A percentile compares a stretch with the other conserved stretches of the same genome.
phyloP scores from a whole-genome alignment of 2,113 vertebrate species.

The Perca flavescens region DNA sequence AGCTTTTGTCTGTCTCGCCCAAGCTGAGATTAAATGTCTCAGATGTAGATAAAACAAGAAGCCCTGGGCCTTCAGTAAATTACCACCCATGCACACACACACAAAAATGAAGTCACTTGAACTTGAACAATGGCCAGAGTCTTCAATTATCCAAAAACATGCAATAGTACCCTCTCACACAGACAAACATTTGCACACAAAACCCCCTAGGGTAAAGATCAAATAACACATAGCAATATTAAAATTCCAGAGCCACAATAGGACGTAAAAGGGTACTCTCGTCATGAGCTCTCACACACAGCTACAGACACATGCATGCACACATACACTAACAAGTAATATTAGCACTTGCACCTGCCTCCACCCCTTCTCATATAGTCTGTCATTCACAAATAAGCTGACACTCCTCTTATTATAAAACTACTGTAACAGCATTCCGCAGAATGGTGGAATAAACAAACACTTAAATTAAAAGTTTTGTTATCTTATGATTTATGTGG shows the following conservation, averaged over 20 bases:
- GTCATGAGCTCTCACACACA: constrained; percentile 15
- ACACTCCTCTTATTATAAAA: constrained; percentile 7
- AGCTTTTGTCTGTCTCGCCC: not conserved
- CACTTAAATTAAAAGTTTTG: not conserved
- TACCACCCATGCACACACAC: constrained; percentile 19
- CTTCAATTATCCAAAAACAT: constrained; percentile 46
- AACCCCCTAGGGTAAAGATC: constrained; percentile 45
- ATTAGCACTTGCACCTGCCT: constrained; percentile 67
- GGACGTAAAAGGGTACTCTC: constrained; percentile 43
- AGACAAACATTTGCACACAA: constrained; percentile 25
- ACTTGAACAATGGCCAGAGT: constrained; percentile 42
- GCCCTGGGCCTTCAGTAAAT: constrained; percentile 4
- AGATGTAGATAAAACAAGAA: constrained; percentile 23
- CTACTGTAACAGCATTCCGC: not conserved
- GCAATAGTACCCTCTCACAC: constrained; percentile 26
- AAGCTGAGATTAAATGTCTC: constrained; percentile 39
- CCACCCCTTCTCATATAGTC: constrained; percentile 19
- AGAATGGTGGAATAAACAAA: constrained; percentile 18
- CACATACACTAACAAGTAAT: constrained; percentile 52
- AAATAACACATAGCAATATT: constrained; percentile 66
- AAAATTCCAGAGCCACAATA: constrained; percentile 72
- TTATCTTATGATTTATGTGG: not conserved
- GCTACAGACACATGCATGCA: constrained; percentile 14
- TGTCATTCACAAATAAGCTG: constrained; percentile 46
- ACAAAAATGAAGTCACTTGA: constrained; percentile 39